phyloP scores from a whole-genome alignment of 2,888 invertebrate genomes.

The Rhagium mordax region DNA sequence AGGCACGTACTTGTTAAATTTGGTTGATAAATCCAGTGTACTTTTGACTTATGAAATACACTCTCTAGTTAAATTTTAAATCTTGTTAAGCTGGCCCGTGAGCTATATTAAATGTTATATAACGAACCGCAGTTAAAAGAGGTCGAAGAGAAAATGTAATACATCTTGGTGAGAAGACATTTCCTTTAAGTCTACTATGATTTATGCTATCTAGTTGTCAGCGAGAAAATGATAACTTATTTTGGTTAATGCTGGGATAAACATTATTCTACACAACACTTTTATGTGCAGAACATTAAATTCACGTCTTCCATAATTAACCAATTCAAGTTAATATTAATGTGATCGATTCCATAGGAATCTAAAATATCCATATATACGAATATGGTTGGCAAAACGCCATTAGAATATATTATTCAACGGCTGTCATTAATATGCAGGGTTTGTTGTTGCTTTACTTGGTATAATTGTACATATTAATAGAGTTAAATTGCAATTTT shows the following conservation, averaged over 20 bases:
- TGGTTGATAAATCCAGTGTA: slow-evolving; percentile 65
- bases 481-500: slow-evolving; percentile 52
- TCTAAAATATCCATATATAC: slow-evolving; percentile 48
- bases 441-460: slow-evolving; percentile 53
- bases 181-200: slow-evolving; percentile 68
- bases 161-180: slow-evolving; percentile 66
- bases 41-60: slow-evolving; percentile 60
- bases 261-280: background rate
- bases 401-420: slow-evolving; percentile 50
- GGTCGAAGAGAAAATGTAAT: slow-evolving; percentile 64
- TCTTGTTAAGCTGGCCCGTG: slow-evolving; percentile 16
- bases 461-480: slow-evolving; percentile 57
- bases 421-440: slow-evolving; percentile 55
- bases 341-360: slow-evolving; percentile 38
- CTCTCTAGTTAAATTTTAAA: slow-evolving; percentile 23
- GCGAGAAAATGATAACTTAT: slow-evolving; percentile 67
- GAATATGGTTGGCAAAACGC: slow-evolving; percentile 51
- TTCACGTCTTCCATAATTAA: slow-evolving; percentile 1
- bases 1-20: slow-evolving; percentile 67
- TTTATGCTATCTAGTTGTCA: slow-evolving; percentile 66
- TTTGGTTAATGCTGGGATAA: slow-evolving; percentile 58
- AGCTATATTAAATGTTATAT: slow-evolving; percentile 34
- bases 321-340: slow-evolving; percentile 8
- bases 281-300: slow-evolving; percentile 14
- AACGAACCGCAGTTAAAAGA: slow-evolving; percentile 47